These are phyloP conservation scores for Pyrgus malvae DNA, from an alignment of 2,888 invertebrate genomes.

Conservation along the genomic window DNA sequence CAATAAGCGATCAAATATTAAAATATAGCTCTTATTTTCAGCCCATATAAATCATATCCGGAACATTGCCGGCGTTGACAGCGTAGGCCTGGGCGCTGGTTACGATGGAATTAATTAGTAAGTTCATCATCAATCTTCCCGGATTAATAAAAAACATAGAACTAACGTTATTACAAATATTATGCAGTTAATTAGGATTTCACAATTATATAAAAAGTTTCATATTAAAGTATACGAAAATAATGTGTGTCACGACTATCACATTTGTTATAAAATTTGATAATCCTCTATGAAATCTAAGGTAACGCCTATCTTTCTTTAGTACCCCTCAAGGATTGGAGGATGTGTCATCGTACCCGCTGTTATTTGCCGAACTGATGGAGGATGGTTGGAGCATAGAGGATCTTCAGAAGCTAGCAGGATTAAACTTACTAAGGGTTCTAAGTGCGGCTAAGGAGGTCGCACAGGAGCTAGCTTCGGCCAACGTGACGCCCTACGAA, in stretches of 20 bases:
- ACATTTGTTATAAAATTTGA: too few relatives aligned
- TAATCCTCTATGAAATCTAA: neutral
- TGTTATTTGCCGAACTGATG: constrained; percentile 89
- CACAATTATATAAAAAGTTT: too few relatives aligned
- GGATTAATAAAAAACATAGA: constrained; percentile 11
- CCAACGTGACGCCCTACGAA: constrained; percentile 88
- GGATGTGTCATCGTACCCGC: constrained; percentile 90
- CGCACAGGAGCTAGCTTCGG: constrained; percentile 86
- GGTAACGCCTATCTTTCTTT: constrained; percentile 31
- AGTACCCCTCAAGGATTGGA: constrained; percentile 92
- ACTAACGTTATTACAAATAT: neutral
- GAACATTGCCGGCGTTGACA: constrained; percentile 92
- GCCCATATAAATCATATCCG: constrained; percentile 95
- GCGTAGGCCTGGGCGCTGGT: constrained; percentile 93
- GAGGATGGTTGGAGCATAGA: constrained; percentile 91
- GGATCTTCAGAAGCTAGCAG: constrained; percentile 89
- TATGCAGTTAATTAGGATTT: too few relatives aligned
- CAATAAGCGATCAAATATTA: constrained; percentile 14
- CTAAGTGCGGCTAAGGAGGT: constrained; percentile 86
- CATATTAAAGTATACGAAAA: too few relatives aligned
- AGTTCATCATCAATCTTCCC: constrained; percentile 66
- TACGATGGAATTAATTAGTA: constrained; percentile 95
- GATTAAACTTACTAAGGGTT: constrained; percentile 88
- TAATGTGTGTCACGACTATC: too few relatives aligned
- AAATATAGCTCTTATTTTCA: constrained; percentile 63